These are phyloP conservation scores for Drosophila murphyi DNA, from an alignment of 1,140 invertebrate species.

Conservation along the genomic window DNA sequence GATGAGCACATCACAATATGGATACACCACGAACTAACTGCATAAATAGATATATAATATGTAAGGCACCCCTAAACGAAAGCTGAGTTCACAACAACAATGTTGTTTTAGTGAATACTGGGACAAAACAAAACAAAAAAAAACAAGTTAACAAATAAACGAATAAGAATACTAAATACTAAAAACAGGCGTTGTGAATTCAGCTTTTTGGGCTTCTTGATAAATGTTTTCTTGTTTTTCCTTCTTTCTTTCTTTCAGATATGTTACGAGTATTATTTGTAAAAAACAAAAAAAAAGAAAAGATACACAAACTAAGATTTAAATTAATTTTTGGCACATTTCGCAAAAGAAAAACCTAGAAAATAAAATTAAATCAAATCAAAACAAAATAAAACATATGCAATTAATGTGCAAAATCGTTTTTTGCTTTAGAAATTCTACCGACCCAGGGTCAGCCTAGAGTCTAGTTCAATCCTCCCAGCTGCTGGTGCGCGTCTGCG, in stretches of 20 bases:
- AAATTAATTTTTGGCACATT: conserved; percentile 83
- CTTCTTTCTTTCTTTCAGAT: conserved; percentile 24
- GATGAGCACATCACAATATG: conserved; percentile 79
- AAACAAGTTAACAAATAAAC: background rate
- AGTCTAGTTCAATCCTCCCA: conserved; percentile 84
- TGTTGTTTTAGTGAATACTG: conserved; percentile 22
- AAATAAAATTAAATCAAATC: conserved; percentile 12
- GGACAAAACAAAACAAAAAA: conserved; percentile 8
- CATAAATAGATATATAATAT: background rate
- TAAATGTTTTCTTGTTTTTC: background rate
- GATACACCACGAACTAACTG: conserved; percentile 65
- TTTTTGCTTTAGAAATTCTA: conserved; percentile 37
- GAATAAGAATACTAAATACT: conserved; percentile 22
- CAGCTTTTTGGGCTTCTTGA: conserved; percentile 15
- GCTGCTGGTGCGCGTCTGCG: conserved; percentile 84
- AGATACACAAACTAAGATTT: conserved; percentile 41
- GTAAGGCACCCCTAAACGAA: background rate
- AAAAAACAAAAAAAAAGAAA: conserved; percentile 45
- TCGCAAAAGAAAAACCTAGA: conserved; percentile 46
- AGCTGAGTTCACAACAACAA: conserved; percentile 19
- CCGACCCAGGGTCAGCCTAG: conserved; percentile 17
- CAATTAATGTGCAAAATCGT: conserved; percentile 14
- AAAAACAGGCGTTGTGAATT: conserved; percentile 5
- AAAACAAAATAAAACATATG: conserved; percentile 8
- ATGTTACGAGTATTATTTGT: conserved; percentile 51